Base-by-base conservation (phyloP, 2,888 invertebrate species). In the Plebejus melissa region DNA sequence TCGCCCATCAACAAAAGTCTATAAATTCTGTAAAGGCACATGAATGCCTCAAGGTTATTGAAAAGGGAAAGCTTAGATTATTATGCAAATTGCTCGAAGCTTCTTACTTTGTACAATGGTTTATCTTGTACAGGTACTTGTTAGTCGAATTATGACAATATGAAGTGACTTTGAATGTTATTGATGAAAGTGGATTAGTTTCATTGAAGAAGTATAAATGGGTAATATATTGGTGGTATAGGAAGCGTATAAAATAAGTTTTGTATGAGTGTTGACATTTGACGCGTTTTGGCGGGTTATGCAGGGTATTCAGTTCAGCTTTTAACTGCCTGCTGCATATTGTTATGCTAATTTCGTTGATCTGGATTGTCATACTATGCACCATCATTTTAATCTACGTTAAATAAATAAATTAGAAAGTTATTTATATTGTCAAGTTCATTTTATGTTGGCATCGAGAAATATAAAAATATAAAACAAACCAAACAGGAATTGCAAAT, bases 11-110 rank as follows among this genome's bases (percentile, higher is more conserved):
- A 41, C 41, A 71, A 71, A 71, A 71, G 46, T 71, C 22, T 71
- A 22, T 22, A 46, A 71, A 41, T 46, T 71, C 46, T 50, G 28
- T 50, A 72, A 72, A 72, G 11, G 32, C 46, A 22, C 46, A 72
- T 72, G 46, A 50, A 50, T 72, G 32, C 50, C 22, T 70, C 70
- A 70, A 72, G 72, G 72, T 50, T 72, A 32, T 72, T 32, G 72
- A 54, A 65, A 50, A 72, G 72, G 28, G 72, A 72, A 72, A 72
- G 54, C 32, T 72, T 50, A 72, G 72, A 72, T 72, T 71, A 71
- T 71, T 72, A 72, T 72, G 72, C 54, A 72, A 72, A 72, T 72
- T 7, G 50, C 54, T 41, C 22, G 36, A 70, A 41, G 70, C 70
- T 70, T 36, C 70, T 70, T 32, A 65, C 65, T 65, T 65, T 65